A percentile compares a stretch with the other conserved stretches of the same genome.
Conservation (phyloP, 2,113 vertebrate genomes). For the Piaya cayana region DNA sequence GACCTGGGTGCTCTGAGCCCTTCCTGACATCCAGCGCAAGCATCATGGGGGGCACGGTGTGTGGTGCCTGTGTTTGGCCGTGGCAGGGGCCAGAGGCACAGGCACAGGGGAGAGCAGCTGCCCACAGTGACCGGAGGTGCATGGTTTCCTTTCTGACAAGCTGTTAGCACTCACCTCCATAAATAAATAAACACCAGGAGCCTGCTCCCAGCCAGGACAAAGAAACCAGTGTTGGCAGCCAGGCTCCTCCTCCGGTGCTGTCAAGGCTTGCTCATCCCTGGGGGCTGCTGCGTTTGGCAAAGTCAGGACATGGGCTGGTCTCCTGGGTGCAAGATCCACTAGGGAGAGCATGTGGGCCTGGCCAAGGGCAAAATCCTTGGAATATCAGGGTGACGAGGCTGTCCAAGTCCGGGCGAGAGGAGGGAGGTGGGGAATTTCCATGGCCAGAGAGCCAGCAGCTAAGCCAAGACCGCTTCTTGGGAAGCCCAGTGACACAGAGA, state of each 20-base stretch:
- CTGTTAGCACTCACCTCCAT: neutral
- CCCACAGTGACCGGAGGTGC: neutral
- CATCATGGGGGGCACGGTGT: rapidly evolving
- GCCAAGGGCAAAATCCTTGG: rapidly evolving
- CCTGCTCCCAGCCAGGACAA: neutral
- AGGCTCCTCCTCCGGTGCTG: neutral
- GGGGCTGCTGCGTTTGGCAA: neutral
- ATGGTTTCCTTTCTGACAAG: neutral
- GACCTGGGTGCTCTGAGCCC: neutral
- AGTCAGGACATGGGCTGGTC: neutral
- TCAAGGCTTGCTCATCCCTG: neutral
- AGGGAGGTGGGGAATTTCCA: slow-evolving; percentile 23
- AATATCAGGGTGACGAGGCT: rapidly evolving
- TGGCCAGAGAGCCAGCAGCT: rapidly evolving
- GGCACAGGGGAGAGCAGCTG: neutral
- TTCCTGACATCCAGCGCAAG: neutral
- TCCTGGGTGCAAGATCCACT: neutral
- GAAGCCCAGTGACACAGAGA: neutral
- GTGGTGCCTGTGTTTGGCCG: rapidly evolving
- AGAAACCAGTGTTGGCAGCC: neutral
- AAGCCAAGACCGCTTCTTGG: rapidly evolving
- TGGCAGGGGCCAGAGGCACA: neutral
- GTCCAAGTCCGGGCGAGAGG: neutral
- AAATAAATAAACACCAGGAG: neutral
- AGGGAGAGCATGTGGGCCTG: neutral